Evolutionary conservation across 2,113 vertebrate species (phyloP).

Genomic region (Microcebus tavaratra): DNA sequence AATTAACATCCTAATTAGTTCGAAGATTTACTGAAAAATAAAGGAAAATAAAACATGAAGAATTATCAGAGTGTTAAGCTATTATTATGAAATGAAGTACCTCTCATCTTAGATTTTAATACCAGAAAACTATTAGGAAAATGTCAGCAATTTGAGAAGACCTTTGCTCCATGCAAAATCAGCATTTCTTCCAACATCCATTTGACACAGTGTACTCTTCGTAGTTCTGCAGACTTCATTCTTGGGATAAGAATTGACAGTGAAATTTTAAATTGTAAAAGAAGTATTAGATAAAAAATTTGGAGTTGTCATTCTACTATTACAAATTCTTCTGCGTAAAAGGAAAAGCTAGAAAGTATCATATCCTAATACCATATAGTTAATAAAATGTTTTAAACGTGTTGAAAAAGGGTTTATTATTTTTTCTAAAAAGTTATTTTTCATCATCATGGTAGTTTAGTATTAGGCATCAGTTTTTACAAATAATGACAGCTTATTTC

Average conservation of each 20-base stretch:
- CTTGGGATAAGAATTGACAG: not conserved
- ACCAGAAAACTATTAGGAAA: not conserved
- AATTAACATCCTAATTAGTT: not conserved
- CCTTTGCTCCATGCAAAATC: not conserved
- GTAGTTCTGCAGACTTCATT: not conserved
- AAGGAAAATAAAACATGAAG: not conserved
- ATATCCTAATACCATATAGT: not conserved
- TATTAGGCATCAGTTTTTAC: not conserved
- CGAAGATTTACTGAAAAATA: conserved; percentile 23
- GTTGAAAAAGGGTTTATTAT: not conserved
- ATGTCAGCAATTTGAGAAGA: not conserved
- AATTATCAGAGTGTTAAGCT: not conserved
- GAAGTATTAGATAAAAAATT: not conserved
- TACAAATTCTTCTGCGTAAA: not conserved
- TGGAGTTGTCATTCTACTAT: not conserved
- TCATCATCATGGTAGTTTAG: not conserved
- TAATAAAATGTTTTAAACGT: not conserved
- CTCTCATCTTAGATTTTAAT: not conserved
- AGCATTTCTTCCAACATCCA: not conserved
- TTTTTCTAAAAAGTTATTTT: conserved; percentile 41
- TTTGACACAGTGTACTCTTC: not conserved
- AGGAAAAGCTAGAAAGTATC: not conserved
- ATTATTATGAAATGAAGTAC: not conserved
- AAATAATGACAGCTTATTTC: not conserved
- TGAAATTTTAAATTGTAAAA: conserved; percentile 9